Evolutionary conservation across 2,888 invertebrate species (phyloP).

Genomic region (Archips xylosteana): DNA sequence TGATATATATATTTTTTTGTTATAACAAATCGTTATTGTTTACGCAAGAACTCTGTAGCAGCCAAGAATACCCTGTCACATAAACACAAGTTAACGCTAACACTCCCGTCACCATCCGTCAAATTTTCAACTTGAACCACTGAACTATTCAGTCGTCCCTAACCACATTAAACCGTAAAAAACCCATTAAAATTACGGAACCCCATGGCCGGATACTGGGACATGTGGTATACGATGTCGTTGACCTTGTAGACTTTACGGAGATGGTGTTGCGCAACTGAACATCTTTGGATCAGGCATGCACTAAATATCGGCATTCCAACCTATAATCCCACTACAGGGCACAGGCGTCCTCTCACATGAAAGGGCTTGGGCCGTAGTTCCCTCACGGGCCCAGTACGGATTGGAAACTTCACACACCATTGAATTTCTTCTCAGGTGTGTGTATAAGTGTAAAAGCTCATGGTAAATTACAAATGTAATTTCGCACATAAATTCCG

Average conservation of each 20-base stretch:
- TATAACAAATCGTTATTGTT: too few relatives aligned
- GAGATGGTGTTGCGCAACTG: slow-evolving; percentile 55
- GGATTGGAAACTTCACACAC: too few relatives aligned
- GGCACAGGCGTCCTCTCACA: too few relatives aligned
- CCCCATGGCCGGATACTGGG: slow-evolving; percentile 39
- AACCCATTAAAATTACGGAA: slow-evolving; percentile 39
- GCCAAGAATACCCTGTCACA: background rate
- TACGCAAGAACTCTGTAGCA: background rate
- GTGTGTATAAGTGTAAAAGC: too few relatives aligned
- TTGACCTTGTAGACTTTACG: slow-evolving; percentile 43
- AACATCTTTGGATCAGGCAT: slow-evolving; percentile 46
- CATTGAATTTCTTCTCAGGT: too few relatives aligned
- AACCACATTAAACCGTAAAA: slow-evolving; percentile 31
- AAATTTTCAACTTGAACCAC: slow-evolving; percentile 4
- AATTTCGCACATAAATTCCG: too few relatives aligned
- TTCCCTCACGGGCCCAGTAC: too few relatives aligned
- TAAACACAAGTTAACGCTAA: background rate
- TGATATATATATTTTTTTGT: too few relatives aligned
- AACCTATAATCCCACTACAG: too few relatives aligned
- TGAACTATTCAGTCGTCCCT: slow-evolving; percentile 9
- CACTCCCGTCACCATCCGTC: background rate
- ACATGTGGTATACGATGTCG: slow-evolving; percentile 41
- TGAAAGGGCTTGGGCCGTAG: too few relatives aligned
- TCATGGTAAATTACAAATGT: too few relatives aligned
- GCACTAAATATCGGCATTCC: background rate